Conservation (phyloP, 2,888 invertebrate genomes). For the Griposia aprilina region DNA sequence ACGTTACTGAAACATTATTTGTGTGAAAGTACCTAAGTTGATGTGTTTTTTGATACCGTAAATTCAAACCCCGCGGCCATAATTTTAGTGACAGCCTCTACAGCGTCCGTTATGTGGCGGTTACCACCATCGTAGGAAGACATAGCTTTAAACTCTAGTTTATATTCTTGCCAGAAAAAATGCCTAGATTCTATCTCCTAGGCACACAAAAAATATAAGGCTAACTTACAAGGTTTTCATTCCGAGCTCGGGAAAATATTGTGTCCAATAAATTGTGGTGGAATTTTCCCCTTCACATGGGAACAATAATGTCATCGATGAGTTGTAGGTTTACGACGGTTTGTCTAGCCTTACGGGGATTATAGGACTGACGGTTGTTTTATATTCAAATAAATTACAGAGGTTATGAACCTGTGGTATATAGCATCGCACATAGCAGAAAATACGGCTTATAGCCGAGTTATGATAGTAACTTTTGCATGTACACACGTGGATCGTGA, state of each 20-base stretch:
- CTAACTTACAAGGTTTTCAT: not conserved
- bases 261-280: slow-evolving; percentile 44
- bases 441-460: not conserved
- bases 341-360: slow-evolving; percentile 37
- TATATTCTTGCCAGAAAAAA: not conserved
- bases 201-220: not conserved
- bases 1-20: too few species aligned
- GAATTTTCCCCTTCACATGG: slow-evolving; percentile 26
- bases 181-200: not conserved
- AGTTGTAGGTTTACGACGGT: slow-evolving; percentile 41
- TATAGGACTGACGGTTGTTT: slow-evolving; percentile 6
- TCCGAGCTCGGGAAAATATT: slow-evolving; percentile 28
- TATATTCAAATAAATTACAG: slow-evolving; percentile 36
- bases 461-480: not conserved
- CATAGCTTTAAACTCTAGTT: too few species aligned
- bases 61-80: too few species aligned
- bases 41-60: too few species aligned
- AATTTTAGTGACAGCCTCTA: too few species aligned
- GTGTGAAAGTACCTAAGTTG: too few species aligned
- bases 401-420: slow-evolving; percentile 26
- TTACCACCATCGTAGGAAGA: too few species aligned
- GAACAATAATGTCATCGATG: slow-evolving; percentile 39
- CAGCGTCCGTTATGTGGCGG: too few species aligned
- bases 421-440: not conserved
- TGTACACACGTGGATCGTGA: not conserved